Percentiles rank a stretch among this genome's conserved stretches.
These are phyloP conservation scores for Rhinoraja longicauda DNA, from an alignment of 2,797 vertebrate species.

Conservation along the genomic window DNA sequence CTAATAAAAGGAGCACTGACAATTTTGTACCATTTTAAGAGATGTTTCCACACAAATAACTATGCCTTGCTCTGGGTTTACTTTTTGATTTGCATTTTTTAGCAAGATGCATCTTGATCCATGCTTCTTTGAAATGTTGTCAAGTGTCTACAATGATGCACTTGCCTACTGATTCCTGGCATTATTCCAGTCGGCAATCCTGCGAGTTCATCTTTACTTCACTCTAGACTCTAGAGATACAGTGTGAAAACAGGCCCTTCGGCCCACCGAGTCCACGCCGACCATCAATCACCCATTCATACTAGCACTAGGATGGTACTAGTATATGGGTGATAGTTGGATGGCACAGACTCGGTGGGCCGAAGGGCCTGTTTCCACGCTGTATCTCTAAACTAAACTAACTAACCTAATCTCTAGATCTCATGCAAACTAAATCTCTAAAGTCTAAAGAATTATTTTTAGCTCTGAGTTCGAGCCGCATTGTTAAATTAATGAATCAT, in stretches of 20 bases:
- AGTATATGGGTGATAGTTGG: too few species aligned
- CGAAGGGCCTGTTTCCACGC: too few species aligned
- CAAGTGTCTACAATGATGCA: not conserved
- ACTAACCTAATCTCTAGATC: too few species aligned
- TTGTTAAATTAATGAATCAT: slow-evolving; percentile 6
- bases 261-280: too few species aligned
- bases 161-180: not conserved
- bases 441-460: not conserved
- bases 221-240: too few species aligned
- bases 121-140: not conserved
- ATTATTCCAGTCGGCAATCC: not conserved
- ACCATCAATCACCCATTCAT: too few species aligned
- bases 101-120: not conserved
- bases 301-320: too few species aligned
- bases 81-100: not conserved
- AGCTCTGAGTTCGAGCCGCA: not conserved
- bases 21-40: not conserved
- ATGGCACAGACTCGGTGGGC: too few species aligned
- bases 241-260: too few species aligned
- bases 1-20: not conserved
- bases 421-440: too few species aligned
- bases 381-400: too few species aligned
- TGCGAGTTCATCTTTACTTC: too few species aligned
- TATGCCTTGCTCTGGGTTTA: not conserved
- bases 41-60: not conserved